These are phyloP conservation scores for Gobio occitaniae DNA, from an alignment of 2,797 vertebrate genomes.

Conservation along the genomic window DNA sequence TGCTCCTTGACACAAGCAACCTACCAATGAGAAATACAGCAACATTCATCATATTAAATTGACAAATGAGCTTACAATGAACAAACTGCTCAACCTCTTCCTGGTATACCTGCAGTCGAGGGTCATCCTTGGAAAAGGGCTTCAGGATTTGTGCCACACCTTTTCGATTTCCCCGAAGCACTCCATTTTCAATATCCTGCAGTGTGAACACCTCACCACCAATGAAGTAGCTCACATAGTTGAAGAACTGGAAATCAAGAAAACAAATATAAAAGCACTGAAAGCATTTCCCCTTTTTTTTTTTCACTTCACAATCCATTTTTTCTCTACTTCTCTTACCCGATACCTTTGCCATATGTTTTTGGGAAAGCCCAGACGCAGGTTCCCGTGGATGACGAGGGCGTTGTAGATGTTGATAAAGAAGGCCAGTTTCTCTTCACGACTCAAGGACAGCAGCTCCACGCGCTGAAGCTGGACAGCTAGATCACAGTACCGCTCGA, in stretches of 20 bases:
- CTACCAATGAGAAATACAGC: not conserved
- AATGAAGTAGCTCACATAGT: constrained; percentile 85
- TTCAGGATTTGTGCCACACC: constrained; percentile 78
- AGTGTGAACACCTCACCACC: constrained; percentile 84
- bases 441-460: constrained; percentile 76
- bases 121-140: constrained; percentile 83
- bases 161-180: constrained; percentile 82
- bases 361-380: constrained; percentile 78
- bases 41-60: not conserved
- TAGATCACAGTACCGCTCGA: constrained; percentile 78
- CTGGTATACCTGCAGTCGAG: constrained; percentile 75
- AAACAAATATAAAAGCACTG: not conserved
- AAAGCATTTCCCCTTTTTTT: not conserved
- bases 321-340: constrained; percentile 66
- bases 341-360: constrained; percentile 84
- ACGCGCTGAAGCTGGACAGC: constrained; percentile 81
- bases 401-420: constrained; percentile 86
- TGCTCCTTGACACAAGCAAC: not conserved
- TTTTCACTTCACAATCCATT: not conserved
- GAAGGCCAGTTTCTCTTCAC: constrained; percentile 84
- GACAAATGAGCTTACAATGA: not conserved
- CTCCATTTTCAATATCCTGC: constrained; percentile 85
- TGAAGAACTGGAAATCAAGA: constrained; percentile 77
- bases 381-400: constrained; percentile 82
- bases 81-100: not conserved